Evolutionary conservation across 2,113 vertebrate genomes (phyloP).

Genomic region (Ammospiza caudacuta): DNA sequence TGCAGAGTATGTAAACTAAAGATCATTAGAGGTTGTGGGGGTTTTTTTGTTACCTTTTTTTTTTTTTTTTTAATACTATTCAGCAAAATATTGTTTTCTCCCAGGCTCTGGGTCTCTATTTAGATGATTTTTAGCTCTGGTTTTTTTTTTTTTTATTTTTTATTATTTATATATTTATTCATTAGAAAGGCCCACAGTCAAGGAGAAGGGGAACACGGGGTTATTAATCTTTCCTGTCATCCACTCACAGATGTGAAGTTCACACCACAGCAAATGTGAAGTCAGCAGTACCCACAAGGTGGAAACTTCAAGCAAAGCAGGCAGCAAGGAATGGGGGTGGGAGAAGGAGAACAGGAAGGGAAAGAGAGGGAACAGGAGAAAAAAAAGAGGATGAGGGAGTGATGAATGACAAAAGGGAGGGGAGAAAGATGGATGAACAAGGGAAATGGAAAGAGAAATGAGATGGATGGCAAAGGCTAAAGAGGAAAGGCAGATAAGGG

Average conservation of each 20-base stretch:
- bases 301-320: conserved; percentile 83
- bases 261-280: conserved; percentile 93
- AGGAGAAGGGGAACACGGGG: conserved; percentile 78
- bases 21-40: conserved; percentile 75
- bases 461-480: conserved; percentile 31
- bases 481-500: conserved; percentile 60
- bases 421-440: conserved; percentile 7
- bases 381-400: background rate
- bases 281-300: conserved; percentile 94
- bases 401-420: conserved; percentile 20
- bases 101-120: conserved; percentile 84
- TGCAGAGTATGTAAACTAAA: conserved; percentile 80
- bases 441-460: conserved; percentile 46
- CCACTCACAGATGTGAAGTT: conserved; percentile 95
- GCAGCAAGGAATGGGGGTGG: conserved; percentile 52
- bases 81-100: conserved; percentile 92
- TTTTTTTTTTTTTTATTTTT: background rate
- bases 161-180: conserved; percentile 83
- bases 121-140: conserved; percentile 77
- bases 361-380: too few relatives aligned
- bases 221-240: conserved; percentile 99
- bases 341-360: background rate
- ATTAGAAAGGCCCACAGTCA: conserved; percentile 81
- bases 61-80: conserved; percentile 76
- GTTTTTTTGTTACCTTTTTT: background rate